Base-by-base conservation (phyloP, 2,113 vertebrate species). In the Zingel zingel region DNA sequence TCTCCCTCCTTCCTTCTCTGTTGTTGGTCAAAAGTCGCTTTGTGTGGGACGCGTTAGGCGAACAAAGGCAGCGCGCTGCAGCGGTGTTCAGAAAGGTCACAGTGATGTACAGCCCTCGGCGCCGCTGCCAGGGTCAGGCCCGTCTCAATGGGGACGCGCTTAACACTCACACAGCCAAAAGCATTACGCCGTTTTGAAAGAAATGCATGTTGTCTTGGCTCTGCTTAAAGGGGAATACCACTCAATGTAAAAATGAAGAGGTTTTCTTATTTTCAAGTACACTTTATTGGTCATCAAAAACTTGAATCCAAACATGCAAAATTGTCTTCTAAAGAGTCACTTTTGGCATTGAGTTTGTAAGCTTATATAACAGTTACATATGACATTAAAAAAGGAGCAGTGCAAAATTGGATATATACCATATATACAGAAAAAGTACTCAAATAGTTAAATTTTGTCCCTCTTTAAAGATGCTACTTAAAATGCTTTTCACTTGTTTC, bases 21-120 rank as follows among this genome's bases (percentile, higher is more conserved):
- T 83, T 86, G 84, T 87, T 71, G 91, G 88, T 92, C 89, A 91
- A 91, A 93, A 89, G 91, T 90, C 21, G 68, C 87, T 88, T 91
- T 93, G 88, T 90, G 90, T 59, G 59, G 66, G 82, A 79, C 88
- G 85, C 86, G 87, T 92, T 91, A 83, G 86, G 77, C 58, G 77
- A 79, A 92, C 91, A 92, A 94, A 92, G 87, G 77, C 85, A 81
- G 75, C 81, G 70, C 83, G 84, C 81, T 69, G 83, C 83, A 72
- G 83, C 57, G 53, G 86, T 79, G 74, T 89, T 90, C 84, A 62
- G 80, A 93, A 93, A 92, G 92, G 91, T 94, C 89, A 91, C 69
- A 65, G 83, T 87, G 88, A 91, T 88, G 89, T 70, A 88, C 70
- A 58, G 86, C 88, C 85, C 58, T 66, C 39, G 74, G 86, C 53